Base-by-base conservation (phyloP, 2,888 invertebrate species). In the Noctua pronuba region DNA sequence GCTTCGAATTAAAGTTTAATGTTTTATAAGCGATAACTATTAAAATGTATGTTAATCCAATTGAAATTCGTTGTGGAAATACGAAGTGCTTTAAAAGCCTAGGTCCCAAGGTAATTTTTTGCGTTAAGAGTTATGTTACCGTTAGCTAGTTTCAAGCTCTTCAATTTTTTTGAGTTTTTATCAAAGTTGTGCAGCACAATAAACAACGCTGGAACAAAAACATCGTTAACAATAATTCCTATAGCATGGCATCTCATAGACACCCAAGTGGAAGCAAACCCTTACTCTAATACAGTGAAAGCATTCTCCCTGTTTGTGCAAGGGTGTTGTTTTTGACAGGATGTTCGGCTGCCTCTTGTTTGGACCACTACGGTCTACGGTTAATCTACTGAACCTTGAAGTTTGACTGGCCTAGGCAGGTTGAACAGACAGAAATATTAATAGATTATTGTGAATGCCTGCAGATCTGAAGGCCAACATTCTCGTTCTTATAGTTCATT, bases 291-390 rank as follows among this genome's bases (percentile, higher is more conserved):
- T 62, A 75, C 58, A 79, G 68, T 69, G 69, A 73, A 70, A 72
- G 76, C 73, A 62, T 75, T 68, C 46, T 35, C 44, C 7, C 35
- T 13, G 65, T 73, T 72, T 72, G 60, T 68, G 70, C 66, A 72
- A 79, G 77, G 64, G 64, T 76, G 75, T 77, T 77, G 77, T 80
- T 83, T 70, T 77, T 73, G 82, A 83, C 82, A 73, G 79, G 77
- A 76, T 72, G 73, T 77, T 75, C 67, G 73, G 70, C 69, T 73
- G 21, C 41, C 60, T 73, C 73, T 68, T 73, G 82, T 60, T 86
- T 66, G 35, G 44, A 72, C 46, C 77, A 84, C 82, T 82, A 68
- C 68, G 60, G 60, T 31, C 18, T 58, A 18, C 28, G 65, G 31
- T 68, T 82, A 78, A 79, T 86, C 73, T 71, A 60, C 21, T 49